Base-by-base conservation (phyloP, 2,113 vertebrate species). In the Himantopus leucocephalus region DNA sequence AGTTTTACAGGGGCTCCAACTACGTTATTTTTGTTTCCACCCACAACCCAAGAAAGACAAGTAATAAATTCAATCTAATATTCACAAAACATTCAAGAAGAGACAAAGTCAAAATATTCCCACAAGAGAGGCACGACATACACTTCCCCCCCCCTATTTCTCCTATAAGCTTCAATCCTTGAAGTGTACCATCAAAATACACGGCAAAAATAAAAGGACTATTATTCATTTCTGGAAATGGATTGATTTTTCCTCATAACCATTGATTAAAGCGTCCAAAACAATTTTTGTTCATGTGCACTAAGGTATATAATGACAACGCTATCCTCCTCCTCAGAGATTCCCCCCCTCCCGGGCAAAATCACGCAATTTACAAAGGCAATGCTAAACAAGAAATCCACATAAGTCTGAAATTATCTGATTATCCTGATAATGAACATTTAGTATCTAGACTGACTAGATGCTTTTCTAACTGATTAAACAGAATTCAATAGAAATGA, bases 351-450 rank as follows among this genome's bases (percentile, higher is more conserved):
- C 3, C 9, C 9, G 26, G 12, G 2, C 3, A 2, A 79, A 92
- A 64, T 23, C 34, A 18, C 4, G 2, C 4, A 5, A n/a, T 24
- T 73, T 41, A 55, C 13, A 79, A 55, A 83, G 8, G 41, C 34
- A 56, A 39, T 11, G 6, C 29, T 59, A 11, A 68, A 78, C 8
- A 85, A 78, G 9, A 88, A 95, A 63, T 12, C 4, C 47, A 63
- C 0, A 0, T 12, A 11, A 73, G 76, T 22, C n/a, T 56, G 29
- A 50, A 68, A 14, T 64, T 39, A 48, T 52, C 19, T 26, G 5
- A 55, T 64, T 52, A 13, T 39, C 9, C 18, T n/a, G 6, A 68
- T 48, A 91, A 80, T 5, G 9, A 91, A 62, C 8, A 67, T 8
- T 10, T 43, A 23, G 22, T 29, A 58, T 48, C 8, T 68, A 52